Evolutionary conservation across 2,888 invertebrate species (phyloP).

Genomic region (Chymomyza amoena): DNA sequence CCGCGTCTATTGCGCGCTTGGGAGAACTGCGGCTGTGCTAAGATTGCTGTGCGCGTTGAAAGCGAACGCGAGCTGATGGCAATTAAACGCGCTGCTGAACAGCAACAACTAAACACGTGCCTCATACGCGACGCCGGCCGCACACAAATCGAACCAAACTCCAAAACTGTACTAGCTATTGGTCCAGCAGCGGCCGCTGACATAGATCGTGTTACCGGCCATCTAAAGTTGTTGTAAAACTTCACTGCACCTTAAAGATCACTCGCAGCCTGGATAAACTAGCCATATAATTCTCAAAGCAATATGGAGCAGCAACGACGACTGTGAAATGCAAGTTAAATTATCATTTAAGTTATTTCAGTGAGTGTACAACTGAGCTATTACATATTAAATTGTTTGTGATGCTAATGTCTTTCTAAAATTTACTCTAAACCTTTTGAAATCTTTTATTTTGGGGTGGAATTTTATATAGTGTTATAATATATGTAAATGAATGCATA

Average conservation of each 20-base stretch:
- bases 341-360: slow-evolving; percentile 39
- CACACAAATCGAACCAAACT: slow-evolving; percentile 94
- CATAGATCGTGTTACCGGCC: slow-evolving; percentile 91
- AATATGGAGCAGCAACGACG: slow-evolving; percentile 34
- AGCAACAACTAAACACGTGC: slow-evolving; percentile 85
- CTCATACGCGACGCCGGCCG: slow-evolving; percentile 94
- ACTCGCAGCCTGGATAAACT: slow-evolving; percentile 3
- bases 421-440: not conserved
- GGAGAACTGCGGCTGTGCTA: slow-evolving; percentile 88
- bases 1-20: slow-evolving; percentile 82
- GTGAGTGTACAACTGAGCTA: slow-evolving; percentile 51
- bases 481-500: too few species aligned
- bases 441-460: not conserved
- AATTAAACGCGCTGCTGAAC: slow-evolving; percentile 85
- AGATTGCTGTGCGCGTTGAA: slow-evolving; percentile 91
- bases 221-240: slow-evolving; percentile 88
- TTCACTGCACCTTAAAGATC: not conserved
- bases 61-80: slow-evolving; percentile 86
- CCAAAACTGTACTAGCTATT: slow-evolving; percentile 92
- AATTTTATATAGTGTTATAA: not conserved
- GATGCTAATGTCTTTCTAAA: slow-evolving; percentile 33
- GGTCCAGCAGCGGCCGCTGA: slow-evolving; percentile 91
- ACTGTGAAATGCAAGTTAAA: slow-evolving; percentile 52
- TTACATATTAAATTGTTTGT: slow-evolving; percentile 51
- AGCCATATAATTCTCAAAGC: slow-evolving; percentile 33